Evolutionary conservation across 35 echinoderm and acorn worm genomes (phyloP).

Genomic region (Ptychodera flava): DNA sequence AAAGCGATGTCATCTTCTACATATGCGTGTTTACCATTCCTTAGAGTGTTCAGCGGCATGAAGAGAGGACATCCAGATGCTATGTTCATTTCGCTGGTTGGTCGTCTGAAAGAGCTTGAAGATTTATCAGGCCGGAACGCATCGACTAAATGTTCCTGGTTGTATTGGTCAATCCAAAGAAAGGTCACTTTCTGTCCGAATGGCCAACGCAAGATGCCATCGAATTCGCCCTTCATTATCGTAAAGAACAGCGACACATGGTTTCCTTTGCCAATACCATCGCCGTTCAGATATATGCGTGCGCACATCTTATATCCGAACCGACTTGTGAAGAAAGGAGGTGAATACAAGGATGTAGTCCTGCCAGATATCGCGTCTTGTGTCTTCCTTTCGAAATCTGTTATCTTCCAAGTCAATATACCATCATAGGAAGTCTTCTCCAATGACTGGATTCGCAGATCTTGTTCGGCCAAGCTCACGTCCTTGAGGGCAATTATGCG

Average conservation of each 20-base stretch:
- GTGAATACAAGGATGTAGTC: constrained; percentile 78
- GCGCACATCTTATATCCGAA: too few species aligned
- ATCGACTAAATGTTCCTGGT: not conserved
- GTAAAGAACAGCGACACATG: constrained; percentile 81
- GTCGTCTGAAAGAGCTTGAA: not conserved
- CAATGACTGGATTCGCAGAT: constrained; percentile 69
- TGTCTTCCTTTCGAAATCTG: constrained; percentile 63
- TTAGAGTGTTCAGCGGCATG: not conserved
- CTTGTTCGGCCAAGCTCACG: constrained; percentile 77
- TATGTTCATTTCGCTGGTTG: constrained; percentile 8
- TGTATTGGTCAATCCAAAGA: constrained; percentile 3
- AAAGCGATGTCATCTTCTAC: constrained; percentile 3
- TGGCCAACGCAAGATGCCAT: constrained; percentile 73
- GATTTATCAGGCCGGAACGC: not conserved
- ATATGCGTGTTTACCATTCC: not conserved
- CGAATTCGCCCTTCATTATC: constrained; percentile 87
- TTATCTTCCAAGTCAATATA: constrained; percentile 88
- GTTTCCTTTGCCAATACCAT: too few species aligned
- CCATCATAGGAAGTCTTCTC: constrained; percentile 84
- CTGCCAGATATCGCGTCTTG: constrained; percentile 77
- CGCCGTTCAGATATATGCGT: too few species aligned
- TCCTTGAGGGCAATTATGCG: constrained; percentile 63
- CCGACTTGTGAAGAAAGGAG: constrained; percentile 91
- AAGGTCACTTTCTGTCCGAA: constrained; percentile 65
- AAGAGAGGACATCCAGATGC: constrained; percentile 8